Conservation (phyloP, 2,888 invertebrate species). For the Euplagia quadripunctaria region DNA sequence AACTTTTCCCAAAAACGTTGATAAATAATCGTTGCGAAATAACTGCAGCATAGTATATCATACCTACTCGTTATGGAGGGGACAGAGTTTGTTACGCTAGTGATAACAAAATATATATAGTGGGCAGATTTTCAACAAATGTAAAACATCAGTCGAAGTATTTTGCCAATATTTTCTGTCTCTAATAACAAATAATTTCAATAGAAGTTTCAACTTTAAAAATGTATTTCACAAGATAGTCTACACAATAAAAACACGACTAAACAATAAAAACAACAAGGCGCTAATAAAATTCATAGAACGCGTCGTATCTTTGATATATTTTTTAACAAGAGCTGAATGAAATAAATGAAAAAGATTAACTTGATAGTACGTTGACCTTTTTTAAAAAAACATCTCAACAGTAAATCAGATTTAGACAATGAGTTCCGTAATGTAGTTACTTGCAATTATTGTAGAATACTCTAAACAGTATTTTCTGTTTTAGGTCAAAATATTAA, state of each 20-base stretch:
- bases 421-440: neutral
- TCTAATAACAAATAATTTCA: no score
- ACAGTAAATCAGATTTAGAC: neutral
- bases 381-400: conserved; percentile 7
- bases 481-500: no score
- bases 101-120: no score
- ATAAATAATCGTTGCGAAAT: no score
- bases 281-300: neutral
- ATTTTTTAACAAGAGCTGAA: conserved; percentile 14
- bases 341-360: conserved; percentile 28
- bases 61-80: no score
- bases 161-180: no score
- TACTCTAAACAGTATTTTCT: no score
- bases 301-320: conserved; percentile 10
- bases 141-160: no score
- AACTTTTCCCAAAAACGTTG: no score
- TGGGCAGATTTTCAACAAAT: no score
- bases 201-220: neutral
- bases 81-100: no score
- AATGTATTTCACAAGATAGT: neutral
- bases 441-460: neutral
- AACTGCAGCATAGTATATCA: no score
- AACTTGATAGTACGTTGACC: conserved; percentile 27
- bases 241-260: conserved; percentile 16
- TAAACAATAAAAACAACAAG: conserved; percentile 10